These are phyloP conservation scores for Nesoenas mayeri DNA, from an alignment of 2,113 vertebrate species.

Conservation along the genomic window DNA sequence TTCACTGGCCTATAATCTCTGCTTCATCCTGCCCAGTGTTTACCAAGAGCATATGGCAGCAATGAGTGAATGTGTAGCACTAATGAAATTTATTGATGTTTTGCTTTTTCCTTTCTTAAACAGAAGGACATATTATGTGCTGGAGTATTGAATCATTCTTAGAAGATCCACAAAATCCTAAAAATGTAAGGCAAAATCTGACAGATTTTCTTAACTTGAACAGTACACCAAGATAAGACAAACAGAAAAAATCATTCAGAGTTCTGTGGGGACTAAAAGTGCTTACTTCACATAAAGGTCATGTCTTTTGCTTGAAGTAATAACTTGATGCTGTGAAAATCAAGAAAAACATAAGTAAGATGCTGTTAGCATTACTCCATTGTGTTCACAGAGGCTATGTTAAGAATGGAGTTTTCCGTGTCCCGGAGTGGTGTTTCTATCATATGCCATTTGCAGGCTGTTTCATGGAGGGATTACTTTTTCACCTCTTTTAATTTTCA, in stretches of 20 bases:
- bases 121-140: conserved; percentile 68
- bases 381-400: background rate
- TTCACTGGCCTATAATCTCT: background rate
- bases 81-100: background rate
- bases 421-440: background rate
- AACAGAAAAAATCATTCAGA: background rate
- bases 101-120: conserved; percentile 7
- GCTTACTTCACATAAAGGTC: background rate
- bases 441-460: background rate
- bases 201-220: background rate
- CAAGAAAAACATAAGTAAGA: background rate
- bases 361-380: background rate
- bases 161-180: conserved; percentile 56
- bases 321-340: background rate
- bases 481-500: background rate
- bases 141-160: conserved; percentile 71
- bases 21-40: background rate
- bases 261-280: background rate
- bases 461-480: background rate
- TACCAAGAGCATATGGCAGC: background rate
- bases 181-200: conserved; percentile 63
- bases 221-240: background rate
- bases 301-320: background rate
- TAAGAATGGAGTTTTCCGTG: background rate
- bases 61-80: background rate